Percentiles rank a stretch among this genome's conserved stretches.
phyloP scores from a whole-genome alignment of 1,140 invertebrate species.

The Parasteatoda tepidariorum region DNA sequence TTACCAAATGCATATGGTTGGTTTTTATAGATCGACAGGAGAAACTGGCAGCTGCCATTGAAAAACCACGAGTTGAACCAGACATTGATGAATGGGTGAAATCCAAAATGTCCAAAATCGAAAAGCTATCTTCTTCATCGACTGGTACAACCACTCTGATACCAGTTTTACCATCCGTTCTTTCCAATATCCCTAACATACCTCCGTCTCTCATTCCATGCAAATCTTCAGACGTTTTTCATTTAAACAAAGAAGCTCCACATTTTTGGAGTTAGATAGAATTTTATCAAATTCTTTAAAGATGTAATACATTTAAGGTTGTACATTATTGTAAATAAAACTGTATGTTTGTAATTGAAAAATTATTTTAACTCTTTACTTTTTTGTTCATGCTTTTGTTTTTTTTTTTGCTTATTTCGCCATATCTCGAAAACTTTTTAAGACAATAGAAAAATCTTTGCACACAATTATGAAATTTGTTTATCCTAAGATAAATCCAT shows the following conservation, averaged over 20 bases:
- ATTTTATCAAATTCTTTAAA: not conserved
- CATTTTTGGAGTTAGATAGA: not conserved
- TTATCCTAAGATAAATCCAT: too few relatives aligned
- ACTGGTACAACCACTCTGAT: too few relatives aligned
- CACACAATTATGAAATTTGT: too few relatives aligned
- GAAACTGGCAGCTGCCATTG: not conserved
- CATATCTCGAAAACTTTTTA: too few relatives aligned
- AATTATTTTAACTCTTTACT: not conserved
- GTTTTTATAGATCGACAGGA: not conserved
- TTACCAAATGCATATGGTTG: too few relatives aligned
- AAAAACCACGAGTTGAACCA: not conserved
- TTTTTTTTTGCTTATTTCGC: too few relatives aligned
- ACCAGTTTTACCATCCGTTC: not conserved
- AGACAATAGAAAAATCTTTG: too few relatives aligned
- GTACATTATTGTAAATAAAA: not conserved
- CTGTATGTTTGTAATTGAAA: not conserved
- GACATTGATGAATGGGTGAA: conserved; percentile 41
- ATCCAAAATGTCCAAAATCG: conserved; percentile 23
- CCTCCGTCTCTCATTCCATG: conserved; percentile 45
- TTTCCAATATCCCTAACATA: conserved; percentile 24
- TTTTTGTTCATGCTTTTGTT: not conserved
- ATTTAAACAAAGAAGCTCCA: not conserved
- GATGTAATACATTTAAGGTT: not conserved
- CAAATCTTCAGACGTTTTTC: not conserved
- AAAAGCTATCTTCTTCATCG: not conserved